A percentile compares a stretch with the other conserved stretches of the same genome.
Conservation (phyloP, 2,888 invertebrate species). For the Polia nebulosa region DNA sequence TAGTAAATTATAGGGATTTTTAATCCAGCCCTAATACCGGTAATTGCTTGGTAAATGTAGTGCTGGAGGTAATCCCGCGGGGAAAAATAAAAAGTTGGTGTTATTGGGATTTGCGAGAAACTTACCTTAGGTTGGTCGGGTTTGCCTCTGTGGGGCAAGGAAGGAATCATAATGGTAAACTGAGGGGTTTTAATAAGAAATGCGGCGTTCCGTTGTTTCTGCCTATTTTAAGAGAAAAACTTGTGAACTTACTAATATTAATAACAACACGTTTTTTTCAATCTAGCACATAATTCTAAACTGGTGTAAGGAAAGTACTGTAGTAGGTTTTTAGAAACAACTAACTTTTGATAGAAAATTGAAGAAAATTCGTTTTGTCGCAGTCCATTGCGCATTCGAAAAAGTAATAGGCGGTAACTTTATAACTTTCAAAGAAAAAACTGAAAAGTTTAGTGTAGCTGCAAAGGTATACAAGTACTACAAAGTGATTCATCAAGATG, state of each 20-base stretch:
- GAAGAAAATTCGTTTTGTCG: constrained; percentile 26
- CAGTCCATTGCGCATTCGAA: constrained; percentile 24
- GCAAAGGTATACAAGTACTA: neutral
- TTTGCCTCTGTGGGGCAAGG: neutral
- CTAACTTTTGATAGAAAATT: neutral
- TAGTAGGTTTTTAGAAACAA: neutral
- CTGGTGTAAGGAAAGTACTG: neutral
- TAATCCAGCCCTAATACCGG: constrained; percentile 20
- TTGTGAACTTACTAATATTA: no score
- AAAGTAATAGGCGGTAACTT: neutral
- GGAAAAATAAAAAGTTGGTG: constrained; percentile 18
- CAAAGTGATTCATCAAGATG: neutral
- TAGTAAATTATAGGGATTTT: constrained; percentile 21
- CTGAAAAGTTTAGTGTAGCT: neutral
- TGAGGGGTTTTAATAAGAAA: neutral
- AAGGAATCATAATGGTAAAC: neutral
- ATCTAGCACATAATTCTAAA: no score
- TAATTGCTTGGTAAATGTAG: constrained; percentile 13
- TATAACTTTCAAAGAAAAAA: neutral
- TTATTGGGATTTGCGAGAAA: constrained; percentile 10
- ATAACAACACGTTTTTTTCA: no score
- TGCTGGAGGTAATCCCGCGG: neutral
- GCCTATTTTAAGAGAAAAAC: no score
- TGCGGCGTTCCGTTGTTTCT: neutral
- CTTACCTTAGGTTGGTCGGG: neutral